Base-by-base conservation (phyloP, 2,797 vertebrate species). In the Fundulus diaphanus region DNA sequence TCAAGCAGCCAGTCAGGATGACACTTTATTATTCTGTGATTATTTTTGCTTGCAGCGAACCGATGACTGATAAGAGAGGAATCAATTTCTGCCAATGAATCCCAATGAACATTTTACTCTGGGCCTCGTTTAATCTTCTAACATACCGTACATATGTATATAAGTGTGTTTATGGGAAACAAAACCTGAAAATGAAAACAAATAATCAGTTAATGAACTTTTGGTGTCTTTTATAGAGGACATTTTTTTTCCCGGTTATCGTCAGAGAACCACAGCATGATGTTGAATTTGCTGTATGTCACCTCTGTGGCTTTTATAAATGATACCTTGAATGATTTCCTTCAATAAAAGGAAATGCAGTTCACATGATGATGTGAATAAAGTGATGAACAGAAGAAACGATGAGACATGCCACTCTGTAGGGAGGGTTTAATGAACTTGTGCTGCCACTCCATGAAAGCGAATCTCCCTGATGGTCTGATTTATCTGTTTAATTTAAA, bases 351-450 rank as follows among this genome's bases (percentile, higher is more conserved):
- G n/a, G 51, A 76, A 31, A 35, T 69, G 18, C 29, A 75, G 67
- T 44, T 80, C 31, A 33, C 35, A 72, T n/a, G 48, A 46, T 22
- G 65, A 59, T 89, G 85, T 89, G 85, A 85, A 89, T 83, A 81
- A 85, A 75, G 42, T 48, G 27, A 70, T 24, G 18, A 76, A 83
- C 24, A 79, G 52, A 56, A 67, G 49, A 70, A 40, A 68, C 72
- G 73, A 79, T 75, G 79, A 77, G 86, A 85, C 49, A 76, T 74
- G 73, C 31, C 49, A 74, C 76, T 80, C 81, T 82, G 57, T 80
- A 78, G 56, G 72, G 81, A 56, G 66, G 67, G 80, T 86, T 88
- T 54, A 77, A 74, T 83, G 65, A 80, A 88, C 56, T 75, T 80
- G 54, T 85, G 69, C 76, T 85, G 80, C 83, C 80, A 82, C 70